Evolutionary conservation across 64 coral and sea anemone species (phyloP), one percentile per base, ranked within the genome.

Genomic region (Actinia tenebrosa): DNA sequence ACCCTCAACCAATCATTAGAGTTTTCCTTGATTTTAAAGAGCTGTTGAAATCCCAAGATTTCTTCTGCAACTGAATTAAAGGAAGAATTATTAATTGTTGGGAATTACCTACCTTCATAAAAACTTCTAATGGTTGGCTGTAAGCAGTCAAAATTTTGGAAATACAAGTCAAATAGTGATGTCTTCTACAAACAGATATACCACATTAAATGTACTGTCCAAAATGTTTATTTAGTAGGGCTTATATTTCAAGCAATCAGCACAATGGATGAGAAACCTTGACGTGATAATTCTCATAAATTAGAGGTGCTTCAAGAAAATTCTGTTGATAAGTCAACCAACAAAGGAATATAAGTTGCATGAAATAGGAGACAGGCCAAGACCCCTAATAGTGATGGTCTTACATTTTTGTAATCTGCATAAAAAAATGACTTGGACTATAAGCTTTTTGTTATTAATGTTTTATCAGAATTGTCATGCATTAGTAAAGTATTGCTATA

Each of bases 161-260:
- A 75, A 75, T 75, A 75, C 7, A 75, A 75, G 69, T 75, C 27
- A 75, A 75, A 75, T 75, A 75, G 69, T 75, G 69, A 75, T 75
- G n/a, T 75, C 69, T 75, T 75, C 69, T 75, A 26, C 69, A 75
- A 75, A 75, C 69, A 75, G 7, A 37, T 42, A 75, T 27, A 75
- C 69, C 69, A 75, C 27, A 75, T 26, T 26, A 75, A 75, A 75
- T 75, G 69, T 42, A 30, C 69, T 75, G 11, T 75, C 69, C 42
- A 30, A 75, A 75, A 30, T 75, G 69, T 75, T 75, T 75, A 42
- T 75, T 75, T 75, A 75, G 69, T 75, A 42, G 11, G 23, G 22
- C 69, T 75, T 75, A 75, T 75, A 75, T 42, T 75, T 30, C 69
- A 75, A 75, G 23, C 27, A 75, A 75, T 75, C 69, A 75, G 25